phyloP scores from a whole-genome alignment of 92 coral and sea anemone species.

The Pocillopora meandrina region DNA sequence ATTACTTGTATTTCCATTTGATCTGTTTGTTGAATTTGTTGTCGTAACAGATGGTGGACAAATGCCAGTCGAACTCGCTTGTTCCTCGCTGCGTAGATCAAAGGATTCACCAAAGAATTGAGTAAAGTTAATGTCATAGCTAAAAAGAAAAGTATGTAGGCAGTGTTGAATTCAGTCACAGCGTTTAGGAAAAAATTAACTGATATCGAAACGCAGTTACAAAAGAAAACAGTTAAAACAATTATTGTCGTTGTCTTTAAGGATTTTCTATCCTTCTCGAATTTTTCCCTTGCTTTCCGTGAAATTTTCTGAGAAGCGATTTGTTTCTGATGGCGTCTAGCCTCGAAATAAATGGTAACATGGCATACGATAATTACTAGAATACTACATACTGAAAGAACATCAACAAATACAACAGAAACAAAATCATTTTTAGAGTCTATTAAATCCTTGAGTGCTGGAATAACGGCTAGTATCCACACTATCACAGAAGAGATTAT shows the following conservation, averaged over 20 bases:
- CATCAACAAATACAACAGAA: not conserved
- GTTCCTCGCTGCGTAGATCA: not conserved
- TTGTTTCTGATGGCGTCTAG: not conserved
- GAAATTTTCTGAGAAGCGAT: not conserved
- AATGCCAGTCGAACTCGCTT: not conserved
- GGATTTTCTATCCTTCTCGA: not conserved
- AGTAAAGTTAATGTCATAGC: not conserved
- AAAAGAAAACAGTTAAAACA: not conserved
- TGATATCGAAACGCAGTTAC: not conserved
- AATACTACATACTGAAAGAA: not conserved
- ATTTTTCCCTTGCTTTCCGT: not conserved
- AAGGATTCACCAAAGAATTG: not conserved
- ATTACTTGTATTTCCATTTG: not conserved
- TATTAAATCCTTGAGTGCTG: not conserved
- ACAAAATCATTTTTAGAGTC: too few relatives aligned
- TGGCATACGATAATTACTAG: not conserved
- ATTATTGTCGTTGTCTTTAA: not conserved
- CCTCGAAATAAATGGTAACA: not conserved
- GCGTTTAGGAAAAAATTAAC: too few relatives aligned
- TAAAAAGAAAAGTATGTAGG: not conserved
- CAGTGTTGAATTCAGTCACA: not conserved
- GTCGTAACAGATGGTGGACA: not conserved
- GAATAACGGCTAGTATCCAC: not conserved
- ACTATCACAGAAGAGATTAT: not conserved
- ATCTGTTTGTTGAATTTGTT: not conserved